A percentile compares a stretch with the other conserved stretches of the same genome.
phyloP scores from a whole-genome alignment of 1,140 invertebrate species.

The Myzus persicae region DNA sequence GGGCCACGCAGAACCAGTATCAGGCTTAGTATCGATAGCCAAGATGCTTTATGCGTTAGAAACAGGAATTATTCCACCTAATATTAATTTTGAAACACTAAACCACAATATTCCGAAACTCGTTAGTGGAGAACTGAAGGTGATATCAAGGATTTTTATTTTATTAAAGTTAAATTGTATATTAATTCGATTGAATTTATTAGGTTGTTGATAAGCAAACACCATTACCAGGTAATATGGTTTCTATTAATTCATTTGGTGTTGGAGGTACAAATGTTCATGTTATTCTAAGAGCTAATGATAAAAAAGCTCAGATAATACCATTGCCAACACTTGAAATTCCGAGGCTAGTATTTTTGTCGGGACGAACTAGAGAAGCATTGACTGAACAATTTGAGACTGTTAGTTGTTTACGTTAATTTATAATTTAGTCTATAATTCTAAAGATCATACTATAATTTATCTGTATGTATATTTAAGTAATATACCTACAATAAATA shows the following conservation, averaged over 20 bases:
- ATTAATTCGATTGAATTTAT: background rate
- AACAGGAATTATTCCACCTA: slow-evolving; percentile 61
- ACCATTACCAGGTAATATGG: slow-evolving; percentile 65
- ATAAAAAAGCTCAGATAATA: slow-evolving; percentile 51
- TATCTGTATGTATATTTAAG: too few relatives aligned
- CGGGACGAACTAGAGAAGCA: slow-evolving; percentile 60
- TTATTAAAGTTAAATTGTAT: background rate
- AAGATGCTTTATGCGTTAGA: slow-evolving; percentile 66
- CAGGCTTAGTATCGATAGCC: slow-evolving; percentile 70
- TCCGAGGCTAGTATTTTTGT: slow-evolving; percentile 61
- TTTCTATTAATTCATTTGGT: slow-evolving; percentile 73
- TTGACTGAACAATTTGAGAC: slow-evolving; percentile 49
- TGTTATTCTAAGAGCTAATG: slow-evolving; percentile 65
- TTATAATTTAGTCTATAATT: too few relatives aligned
- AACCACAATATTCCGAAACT: slow-evolving; percentile 69
- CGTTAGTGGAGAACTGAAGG: slow-evolving; percentile 65
- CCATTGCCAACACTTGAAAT: slow-evolving; percentile 60
- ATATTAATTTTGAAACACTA: slow-evolving; percentile 61
- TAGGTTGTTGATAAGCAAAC: slow-evolving; percentile 69
- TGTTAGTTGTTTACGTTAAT: background rate
- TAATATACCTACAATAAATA: too few relatives aligned
- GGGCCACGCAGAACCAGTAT: slow-evolving; percentile 77
- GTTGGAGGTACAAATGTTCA: slow-evolving; percentile 74
- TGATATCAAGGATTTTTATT: slow-evolving; percentile 28
- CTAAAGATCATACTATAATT: too few relatives aligned